A percentile compares a stretch with the other conserved stretches of the same genome.
These are phyloP conservation scores for Apodemia hepburni DNA, from an alignment of 2,888 invertebrate species.

Conservation along the genomic window DNA sequence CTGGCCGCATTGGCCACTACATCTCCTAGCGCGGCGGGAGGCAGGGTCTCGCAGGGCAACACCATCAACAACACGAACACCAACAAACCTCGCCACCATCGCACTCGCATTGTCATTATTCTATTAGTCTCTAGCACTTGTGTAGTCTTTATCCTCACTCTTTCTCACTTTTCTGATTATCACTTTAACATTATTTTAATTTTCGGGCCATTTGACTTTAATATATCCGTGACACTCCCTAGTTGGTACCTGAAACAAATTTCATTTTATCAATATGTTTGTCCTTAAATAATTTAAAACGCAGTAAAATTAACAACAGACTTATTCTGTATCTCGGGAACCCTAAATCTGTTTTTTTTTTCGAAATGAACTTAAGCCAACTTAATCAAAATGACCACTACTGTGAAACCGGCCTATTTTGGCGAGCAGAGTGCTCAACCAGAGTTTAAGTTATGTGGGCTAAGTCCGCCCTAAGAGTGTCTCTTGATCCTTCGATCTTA, in stretches of 20 bases:
- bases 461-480: too few species aligned
- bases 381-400: too few species aligned
- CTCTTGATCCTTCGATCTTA: too few species aligned
- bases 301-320: too few species aligned
- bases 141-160: constrained; percentile 8
- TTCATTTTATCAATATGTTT: not conserved
- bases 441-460: too few species aligned
- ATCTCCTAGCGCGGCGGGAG: constrained; percentile 71
- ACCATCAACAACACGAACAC: constrained; percentile 54
- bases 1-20: constrained; percentile 72
- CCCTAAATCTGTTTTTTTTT: too few species aligned
- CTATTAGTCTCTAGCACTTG: constrained; percentile 6
- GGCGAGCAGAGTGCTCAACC: too few species aligned
- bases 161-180: not conserved
- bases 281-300: too few species aligned
- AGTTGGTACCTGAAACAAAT: constrained; percentile 7
- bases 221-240: not conserved
- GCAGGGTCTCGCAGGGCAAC: constrained; percentile 54
- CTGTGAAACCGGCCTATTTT: too few species aligned
- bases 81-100: constrained; percentile 52
- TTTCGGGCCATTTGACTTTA: not conserved
- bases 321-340: too few species aligned
- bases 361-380: too few species aligned
- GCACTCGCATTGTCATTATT: constrained; percentile 41
- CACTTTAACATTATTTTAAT: constrained; percentile 12